Conservation (phyloP, 2,888 invertebrate species). For the Dichetophora obliterata region DNA sequence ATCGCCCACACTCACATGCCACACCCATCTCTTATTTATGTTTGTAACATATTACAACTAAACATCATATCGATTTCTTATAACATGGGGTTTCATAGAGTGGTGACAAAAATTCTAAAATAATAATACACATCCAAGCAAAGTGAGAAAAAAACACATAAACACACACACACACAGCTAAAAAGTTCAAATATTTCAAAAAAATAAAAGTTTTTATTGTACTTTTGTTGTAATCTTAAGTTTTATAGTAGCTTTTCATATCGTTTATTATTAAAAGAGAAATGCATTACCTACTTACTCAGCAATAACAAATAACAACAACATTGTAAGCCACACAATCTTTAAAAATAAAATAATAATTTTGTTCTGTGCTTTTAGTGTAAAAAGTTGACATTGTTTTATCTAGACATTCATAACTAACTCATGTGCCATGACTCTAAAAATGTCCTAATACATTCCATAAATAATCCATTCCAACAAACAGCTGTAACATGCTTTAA, state of each 20-base stretch:
- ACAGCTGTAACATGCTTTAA: background rate
- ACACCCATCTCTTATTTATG: background rate
- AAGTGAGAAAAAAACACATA: conserved; percentile 38
- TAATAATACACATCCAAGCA: conserved; percentile 20
- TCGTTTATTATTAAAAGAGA: background rate
- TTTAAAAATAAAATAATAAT: background rate
- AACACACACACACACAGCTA: conserved; percentile 49
- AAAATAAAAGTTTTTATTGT: background rate
- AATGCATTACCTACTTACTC: background rate
- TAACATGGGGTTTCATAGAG: background rate
- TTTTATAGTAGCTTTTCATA: background rate
- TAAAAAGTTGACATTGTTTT: background rate
- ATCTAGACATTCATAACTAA: too few species aligned
- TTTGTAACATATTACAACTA: background rate
- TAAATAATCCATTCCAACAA: too few species aligned
- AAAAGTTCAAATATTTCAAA: conserved; percentile 56
- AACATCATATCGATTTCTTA: background rate
- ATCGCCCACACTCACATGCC: background rate
- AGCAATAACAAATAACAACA: background rate
- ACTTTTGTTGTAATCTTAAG: conserved; percentile 8
- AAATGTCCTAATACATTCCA: background rate
- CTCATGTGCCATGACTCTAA: background rate
- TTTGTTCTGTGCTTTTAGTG: too few species aligned
- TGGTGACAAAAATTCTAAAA: background rate
- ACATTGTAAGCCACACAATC: too few species aligned